Percentiles rank a stretch among this genome's conserved stretches.
Conservation (phyloP, 2,888 invertebrate genomes). For the Aspidapion aeneum region DNA sequence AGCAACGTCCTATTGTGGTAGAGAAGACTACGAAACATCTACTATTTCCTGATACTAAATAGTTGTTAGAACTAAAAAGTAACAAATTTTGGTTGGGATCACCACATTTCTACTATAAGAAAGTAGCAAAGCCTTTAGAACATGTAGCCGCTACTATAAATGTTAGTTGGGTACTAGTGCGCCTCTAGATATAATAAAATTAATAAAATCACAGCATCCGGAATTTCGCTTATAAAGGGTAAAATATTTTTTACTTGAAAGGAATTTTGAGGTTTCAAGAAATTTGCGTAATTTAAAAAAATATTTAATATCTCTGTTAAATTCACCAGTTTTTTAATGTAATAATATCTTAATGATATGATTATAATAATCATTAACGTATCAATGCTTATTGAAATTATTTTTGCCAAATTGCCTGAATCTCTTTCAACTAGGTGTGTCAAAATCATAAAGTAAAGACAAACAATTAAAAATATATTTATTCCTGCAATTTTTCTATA, state of each 20-base stretch:
- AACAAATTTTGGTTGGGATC: too few relatives aligned
- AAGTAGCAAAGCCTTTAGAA: too few relatives aligned
- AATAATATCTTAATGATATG: slow-evolving; percentile 4
- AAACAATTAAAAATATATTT: slow-evolving; percentile 8
- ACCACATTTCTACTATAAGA: too few relatives aligned
- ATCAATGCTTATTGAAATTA: slow-evolving; percentile 6
- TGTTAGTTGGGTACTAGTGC: too few relatives aligned
- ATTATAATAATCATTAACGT: neutral
- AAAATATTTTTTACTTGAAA: neutral
- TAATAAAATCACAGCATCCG: neutral
- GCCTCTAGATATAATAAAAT: neutral
- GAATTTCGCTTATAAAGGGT: neutral
- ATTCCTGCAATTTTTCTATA: slow-evolving; percentile 9
- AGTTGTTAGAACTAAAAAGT: too few relatives aligned
- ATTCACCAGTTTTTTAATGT: neutral
- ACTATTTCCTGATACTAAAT: too few relatives aligned
- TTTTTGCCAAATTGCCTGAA: neutral
- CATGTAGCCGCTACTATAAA: too few relatives aligned
- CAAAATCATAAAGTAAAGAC: slow-evolving; percentile 3
- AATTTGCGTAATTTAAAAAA: neutral
- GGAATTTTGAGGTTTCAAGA: neutral
- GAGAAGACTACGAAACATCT: too few relatives aligned
- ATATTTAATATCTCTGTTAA: neutral
- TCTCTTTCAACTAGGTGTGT: neutral
- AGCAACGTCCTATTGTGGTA: too few relatives aligned